Base-by-base conservation (phyloP, 2,888 invertebrate species). In the Globia sparganii region DNA sequence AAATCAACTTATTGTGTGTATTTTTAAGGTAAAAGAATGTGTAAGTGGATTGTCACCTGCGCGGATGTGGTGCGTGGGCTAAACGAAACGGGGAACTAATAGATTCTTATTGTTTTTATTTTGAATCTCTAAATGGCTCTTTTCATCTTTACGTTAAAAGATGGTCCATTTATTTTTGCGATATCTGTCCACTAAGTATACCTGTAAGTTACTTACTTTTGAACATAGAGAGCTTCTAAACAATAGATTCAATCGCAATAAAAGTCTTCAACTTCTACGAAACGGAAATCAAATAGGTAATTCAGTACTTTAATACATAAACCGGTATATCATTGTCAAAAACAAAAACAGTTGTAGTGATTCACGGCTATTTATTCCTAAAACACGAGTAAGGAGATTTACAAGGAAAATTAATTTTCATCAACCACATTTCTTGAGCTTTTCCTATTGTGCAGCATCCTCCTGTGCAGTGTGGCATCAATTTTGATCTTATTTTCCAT, bases 1-100 rank as follows among this genome's bases (percentile, higher is more conserved):
- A 94, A 94, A 95, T 93, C 94, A 93, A 92, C 93, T 93, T 93
- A 94, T 93, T 93, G 93, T 93, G 89, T 87, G 91, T 90, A 90
- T 92, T 93, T 92, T 93, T 91, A 91, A 89, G 89, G 91, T 88
- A 87, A 89, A 90, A 85, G 88, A 88, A 91, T 91, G 87, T 88
- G 85, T 90, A 85, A 87, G 83, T 84, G 86, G 77, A 88, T 89
- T 89, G 88, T 91, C 91, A 91, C 91, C 91, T 92, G 85, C 75
- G 78, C 73, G 66, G 68, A 75, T 77, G 58, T 74, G 62, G 28
- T 66, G 90, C 90, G 89, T 90, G 88, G 87, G 88, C 81, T 87
- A 67, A 76, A 84, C 78, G 70, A 69, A 79, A 76, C 28, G 53
- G 43, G 40, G 64, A 74, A 77, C 73, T 67, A 81, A 75, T 85